Conservation (phyloP, 2,888 invertebrate species). For the Polietes domitor region DNA sequence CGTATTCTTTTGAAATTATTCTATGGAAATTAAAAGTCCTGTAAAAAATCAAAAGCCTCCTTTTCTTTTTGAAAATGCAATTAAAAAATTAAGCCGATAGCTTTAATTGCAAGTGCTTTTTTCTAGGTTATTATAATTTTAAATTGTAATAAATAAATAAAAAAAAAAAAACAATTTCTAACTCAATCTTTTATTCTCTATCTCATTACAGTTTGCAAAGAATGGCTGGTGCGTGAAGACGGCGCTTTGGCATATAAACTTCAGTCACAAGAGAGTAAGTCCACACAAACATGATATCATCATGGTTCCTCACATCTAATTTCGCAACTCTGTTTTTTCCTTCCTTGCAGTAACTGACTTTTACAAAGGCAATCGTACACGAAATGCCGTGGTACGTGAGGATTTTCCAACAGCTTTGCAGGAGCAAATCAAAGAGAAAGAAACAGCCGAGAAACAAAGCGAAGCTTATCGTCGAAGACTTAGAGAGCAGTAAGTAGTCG, state of each 20-base stretch:
- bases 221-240: conserved; percentile 93
- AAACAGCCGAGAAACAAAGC: conserved; percentile 84
- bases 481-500: conserved; percentile 84
- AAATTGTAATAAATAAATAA: no score
- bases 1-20: no score
- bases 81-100: no score
- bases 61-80: no score
- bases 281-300: conserved; percentile 12
- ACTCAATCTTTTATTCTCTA: not conserved
- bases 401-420: conserved; percentile 89
- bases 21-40: no score
- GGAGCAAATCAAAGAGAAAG: conserved; percentile 87
- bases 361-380: conserved; percentile 87
- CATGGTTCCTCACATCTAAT: not conserved
- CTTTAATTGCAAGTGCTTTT: no score
- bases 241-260: conserved; percentile 90
- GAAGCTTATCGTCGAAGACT: conserved; percentile 81
- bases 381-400: conserved; percentile 89
- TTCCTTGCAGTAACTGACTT: conserved; percentile 85
- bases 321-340: not conserved
- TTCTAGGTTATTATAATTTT: no score
- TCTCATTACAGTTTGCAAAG: conserved; percentile 86
- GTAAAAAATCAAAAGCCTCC: no score
- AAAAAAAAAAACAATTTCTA: no score
- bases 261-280: conserved; percentile 90